Percentiles rank a stretch among this genome's conserved stretches.
These are phyloP conservation scores for Clepsis dumicolana DNA, from an alignment of 2,888 invertebrate genomes.

Conservation along the genomic window DNA sequence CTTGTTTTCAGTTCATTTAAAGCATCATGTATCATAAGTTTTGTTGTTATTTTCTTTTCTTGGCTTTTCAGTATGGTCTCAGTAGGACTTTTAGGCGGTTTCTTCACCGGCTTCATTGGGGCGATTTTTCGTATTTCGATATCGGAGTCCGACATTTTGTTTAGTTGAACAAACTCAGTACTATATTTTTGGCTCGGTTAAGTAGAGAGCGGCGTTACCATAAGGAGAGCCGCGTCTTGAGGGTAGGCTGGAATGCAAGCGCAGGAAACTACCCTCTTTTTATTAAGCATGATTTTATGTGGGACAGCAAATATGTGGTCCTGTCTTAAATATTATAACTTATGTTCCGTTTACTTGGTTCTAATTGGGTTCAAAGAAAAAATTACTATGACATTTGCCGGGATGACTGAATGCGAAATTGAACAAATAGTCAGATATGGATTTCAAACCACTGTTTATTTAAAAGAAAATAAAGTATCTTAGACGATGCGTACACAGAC, in stretches of 20 bases:
- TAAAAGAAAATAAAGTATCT: too few relatives aligned
- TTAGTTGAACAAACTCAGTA: constrained; percentile 3
- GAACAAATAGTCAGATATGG: too few relatives aligned
- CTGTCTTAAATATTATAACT: too few relatives aligned
- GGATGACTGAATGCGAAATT: too few relatives aligned
- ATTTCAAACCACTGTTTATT: too few relatives aligned
- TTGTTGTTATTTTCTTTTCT: constrained; percentile 66
- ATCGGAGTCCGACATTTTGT: constrained; percentile 51
- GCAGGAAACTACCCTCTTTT: neutral
- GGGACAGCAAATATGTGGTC: too few relatives aligned
- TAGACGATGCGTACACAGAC: too few relatives aligned
- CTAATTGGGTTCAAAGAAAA: too few relatives aligned
- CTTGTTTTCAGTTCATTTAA: constrained; percentile 62
- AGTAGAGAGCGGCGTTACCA: neutral
- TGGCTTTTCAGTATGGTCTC: constrained; percentile 50
- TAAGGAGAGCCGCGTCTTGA: constrained; percentile 4
- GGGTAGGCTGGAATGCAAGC: neutral
- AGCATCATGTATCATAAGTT: constrained; percentile 69
- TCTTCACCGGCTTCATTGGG: constrained; percentile 51
- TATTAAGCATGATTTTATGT: neutral
- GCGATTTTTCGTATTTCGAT: constrained; percentile 55
- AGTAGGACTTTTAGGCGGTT: constrained; percentile 52
- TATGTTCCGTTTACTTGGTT: too few relatives aligned
- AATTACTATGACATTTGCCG: too few relatives aligned
- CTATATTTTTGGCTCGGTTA: neutral